These are phyloP conservation scores for Falco concolor DNA, from an alignment of 2,797 vertebrate species.

Conservation along the genomic window DNA sequence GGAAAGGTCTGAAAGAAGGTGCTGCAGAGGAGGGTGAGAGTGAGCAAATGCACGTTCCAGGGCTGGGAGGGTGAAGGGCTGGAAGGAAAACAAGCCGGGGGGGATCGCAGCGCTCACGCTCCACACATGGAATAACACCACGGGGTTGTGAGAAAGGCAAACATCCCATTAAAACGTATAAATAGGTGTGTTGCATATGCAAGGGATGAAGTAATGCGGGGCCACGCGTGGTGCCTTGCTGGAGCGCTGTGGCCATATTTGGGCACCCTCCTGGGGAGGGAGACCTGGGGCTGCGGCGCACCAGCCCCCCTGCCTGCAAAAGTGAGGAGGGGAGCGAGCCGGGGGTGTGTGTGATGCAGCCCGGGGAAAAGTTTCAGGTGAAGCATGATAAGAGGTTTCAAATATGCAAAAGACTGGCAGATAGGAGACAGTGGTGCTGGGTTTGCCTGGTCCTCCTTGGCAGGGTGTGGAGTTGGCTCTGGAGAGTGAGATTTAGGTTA, in stretches of 20 bases:
- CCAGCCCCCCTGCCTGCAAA: background rate
- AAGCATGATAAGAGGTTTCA: background rate
- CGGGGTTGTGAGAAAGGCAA: background rate
- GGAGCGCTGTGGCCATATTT: constrained; percentile 9
- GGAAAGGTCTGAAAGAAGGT: background rate
- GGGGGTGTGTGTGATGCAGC: background rate
- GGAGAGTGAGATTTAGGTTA: background rate
- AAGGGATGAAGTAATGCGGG: constrained; percentile 23
- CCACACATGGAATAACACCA: background rate
- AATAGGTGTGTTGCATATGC: constrained; percentile 48
- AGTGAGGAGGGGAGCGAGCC: background rate
- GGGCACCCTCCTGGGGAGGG: background rate
- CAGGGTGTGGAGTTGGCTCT: background rate
- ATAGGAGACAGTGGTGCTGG: background rate
- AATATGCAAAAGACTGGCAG: background rate
- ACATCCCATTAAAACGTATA: background rate
- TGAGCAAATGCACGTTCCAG: background rate
- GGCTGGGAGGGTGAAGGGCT: background rate
- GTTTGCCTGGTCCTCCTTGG: rapidly evolving
- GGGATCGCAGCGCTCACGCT: rapidly evolving
- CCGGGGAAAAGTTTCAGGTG: background rate
- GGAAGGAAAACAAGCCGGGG: background rate
- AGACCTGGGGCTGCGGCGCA: rapidly evolving
- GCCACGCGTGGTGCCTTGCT: background rate
- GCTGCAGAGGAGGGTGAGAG: background rate